Conservation (phyloP, 1,140 invertebrate species). For the Manduca sexta region DNA sequence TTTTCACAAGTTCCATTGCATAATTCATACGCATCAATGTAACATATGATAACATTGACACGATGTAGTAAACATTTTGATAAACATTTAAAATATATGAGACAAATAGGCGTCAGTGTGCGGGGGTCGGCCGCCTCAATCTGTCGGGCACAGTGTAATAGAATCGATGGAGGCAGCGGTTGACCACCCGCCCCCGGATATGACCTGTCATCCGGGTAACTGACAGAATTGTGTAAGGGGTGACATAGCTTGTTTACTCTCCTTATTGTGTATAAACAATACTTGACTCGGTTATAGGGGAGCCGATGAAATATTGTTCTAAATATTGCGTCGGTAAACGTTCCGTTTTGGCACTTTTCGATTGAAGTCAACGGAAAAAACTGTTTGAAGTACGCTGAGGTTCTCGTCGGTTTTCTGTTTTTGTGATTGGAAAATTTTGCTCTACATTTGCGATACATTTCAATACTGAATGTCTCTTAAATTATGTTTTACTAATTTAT, state of each 20-base stretch:
- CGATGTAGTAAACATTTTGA: background rate
- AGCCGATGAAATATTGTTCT: slow-evolving; percentile 4
- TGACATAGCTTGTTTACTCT: slow-evolving; percentile 32
- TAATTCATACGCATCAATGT: background rate
- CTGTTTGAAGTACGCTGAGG: no score
- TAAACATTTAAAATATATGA: slow-evolving; percentile 6
- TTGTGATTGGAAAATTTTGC: no score
- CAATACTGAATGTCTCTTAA: no score
- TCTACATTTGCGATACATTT: no score
- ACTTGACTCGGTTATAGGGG: slow-evolving; percentile 11
- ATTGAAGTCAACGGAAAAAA: no score
- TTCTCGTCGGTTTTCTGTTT: no score
- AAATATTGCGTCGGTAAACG: background rate
- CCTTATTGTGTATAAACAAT: slow-evolving; percentile 30
- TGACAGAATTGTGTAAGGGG: slow-evolving; percentile 34
- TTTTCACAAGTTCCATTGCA: background rate
- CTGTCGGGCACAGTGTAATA: slow-evolving; percentile 50
- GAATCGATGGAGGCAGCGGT: slow-evolving; percentile 50
- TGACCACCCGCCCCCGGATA: slow-evolving; percentile 48
- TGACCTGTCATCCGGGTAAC: slow-evolving; percentile 52
- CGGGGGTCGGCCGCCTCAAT: slow-evolving; percentile 31
- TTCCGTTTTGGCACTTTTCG: background rate
- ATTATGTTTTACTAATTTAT: no score
- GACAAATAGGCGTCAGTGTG: slow-evolving; percentile 22
- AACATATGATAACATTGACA: background rate